phyloP scores from a whole-genome alignment of 1,140 invertebrate species.

The Varroa destructor region DNA sequence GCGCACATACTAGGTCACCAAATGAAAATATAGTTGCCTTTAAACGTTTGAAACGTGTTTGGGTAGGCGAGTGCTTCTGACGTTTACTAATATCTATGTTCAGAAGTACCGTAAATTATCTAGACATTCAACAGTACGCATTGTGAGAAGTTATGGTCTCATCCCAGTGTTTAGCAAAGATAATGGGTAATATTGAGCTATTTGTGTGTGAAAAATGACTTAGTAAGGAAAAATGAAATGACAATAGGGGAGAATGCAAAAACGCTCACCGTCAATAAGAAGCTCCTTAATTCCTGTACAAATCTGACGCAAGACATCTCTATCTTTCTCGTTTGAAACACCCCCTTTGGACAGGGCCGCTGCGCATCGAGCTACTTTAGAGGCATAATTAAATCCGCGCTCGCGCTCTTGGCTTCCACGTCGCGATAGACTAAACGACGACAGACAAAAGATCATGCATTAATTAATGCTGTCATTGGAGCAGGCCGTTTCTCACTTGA shows the following conservation, averaged over 20 bases:
- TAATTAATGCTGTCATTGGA: background rate
- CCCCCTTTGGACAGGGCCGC: background rate
- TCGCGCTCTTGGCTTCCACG: background rate
- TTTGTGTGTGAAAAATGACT: no score
- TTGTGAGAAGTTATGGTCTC: background rate
- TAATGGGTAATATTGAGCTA: no score
- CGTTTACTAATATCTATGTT: background rate
- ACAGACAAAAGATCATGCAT: background rate
- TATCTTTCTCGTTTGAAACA: background rate
- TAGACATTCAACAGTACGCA: background rate
- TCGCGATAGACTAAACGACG: background rate
- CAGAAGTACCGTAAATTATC: background rate
- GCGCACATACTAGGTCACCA: background rate
- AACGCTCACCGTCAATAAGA: background rate
- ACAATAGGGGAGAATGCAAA: no score
- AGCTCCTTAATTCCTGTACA: background rate
- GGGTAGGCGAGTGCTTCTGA: background rate
- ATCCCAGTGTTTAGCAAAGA: no score
- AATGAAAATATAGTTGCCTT: background rate
- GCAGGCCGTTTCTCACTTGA: no score
- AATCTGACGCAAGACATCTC: background rate
- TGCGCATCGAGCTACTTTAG: background rate
- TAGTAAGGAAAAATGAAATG: no score
- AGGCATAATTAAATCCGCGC: slow-evolving; percentile 1
- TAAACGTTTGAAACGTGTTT: background rate